Percentiles rank a stretch among this genome's conserved stretches.
phyloP scores from a whole-genome alignment of 2,113 vertebrate genomes.

The Phasianus colchicus region DNA sequence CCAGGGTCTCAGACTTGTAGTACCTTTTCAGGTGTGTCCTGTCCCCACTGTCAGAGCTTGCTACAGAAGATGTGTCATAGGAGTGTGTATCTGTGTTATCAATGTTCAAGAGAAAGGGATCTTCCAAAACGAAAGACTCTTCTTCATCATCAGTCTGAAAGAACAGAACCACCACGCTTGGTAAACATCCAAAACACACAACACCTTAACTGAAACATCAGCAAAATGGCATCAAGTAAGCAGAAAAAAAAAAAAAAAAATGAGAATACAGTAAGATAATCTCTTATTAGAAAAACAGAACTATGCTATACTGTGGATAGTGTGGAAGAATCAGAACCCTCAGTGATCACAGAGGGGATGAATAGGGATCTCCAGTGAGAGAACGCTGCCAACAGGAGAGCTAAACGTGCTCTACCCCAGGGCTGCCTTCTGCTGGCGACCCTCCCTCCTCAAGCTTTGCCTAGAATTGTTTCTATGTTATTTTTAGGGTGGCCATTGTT shows the following conservation, averaged over 20 bases:
- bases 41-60: constrained; percentile 98
- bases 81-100: constrained; percentile 93
- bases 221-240: neutral
- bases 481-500: neutral
- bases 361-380: neutral
- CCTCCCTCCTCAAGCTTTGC: neutral
- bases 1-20: neutral
- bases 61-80: constrained; percentile 95
- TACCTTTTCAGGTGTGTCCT: constrained; percentile 90
- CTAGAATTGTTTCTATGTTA: neutral
- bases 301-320: neutral
- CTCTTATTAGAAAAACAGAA: neutral
- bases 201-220: neutral
- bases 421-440: neutral
- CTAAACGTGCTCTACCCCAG: neutral
- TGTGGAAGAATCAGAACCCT: neutral
- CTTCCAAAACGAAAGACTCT: constrained; percentile 92
- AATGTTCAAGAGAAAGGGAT: constrained; percentile 89
- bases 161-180: constrained; percentile 12
- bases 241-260: neutral
- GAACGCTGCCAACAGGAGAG: neutral
- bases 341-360: neutral
- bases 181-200: accelerated
- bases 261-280: neutral
- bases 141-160: constrained; percentile 94